A percentile compares a stretch with the other conserved stretches of the same genome.
Evolutionary conservation across 2,888 invertebrate genomes (phyloP).

Genomic region (Tortricodes alternella): DNA sequence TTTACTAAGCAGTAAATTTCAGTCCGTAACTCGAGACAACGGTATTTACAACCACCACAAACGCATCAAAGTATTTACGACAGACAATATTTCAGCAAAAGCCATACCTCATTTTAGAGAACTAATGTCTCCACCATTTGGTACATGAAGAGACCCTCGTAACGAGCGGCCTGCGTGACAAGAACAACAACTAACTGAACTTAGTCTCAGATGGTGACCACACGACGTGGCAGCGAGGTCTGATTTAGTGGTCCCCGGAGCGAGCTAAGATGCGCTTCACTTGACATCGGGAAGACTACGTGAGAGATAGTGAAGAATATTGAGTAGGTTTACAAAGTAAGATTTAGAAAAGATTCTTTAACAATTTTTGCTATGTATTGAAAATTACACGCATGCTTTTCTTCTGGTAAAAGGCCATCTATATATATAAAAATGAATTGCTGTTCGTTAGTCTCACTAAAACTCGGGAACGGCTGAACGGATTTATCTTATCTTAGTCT

Average conservation of each 20-base stretch:
- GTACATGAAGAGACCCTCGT: conserved; percentile 23
- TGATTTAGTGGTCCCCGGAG: conserved; percentile 30
- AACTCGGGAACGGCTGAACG: too few species aligned
- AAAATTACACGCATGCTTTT: too few species aligned
- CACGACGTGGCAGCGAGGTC: conserved; percentile 19
- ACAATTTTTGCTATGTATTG: too few species aligned
- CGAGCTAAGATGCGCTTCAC: conserved; percentile 19
- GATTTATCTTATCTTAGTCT: too few species aligned
- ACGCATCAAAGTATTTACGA: conserved; percentile 3
- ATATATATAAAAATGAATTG: too few species aligned
- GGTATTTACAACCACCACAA: neutral
- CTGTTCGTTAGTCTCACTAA: too few species aligned
- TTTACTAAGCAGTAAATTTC: neutral
- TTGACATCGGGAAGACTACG: conserved; percentile 12
- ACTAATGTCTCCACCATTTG: conserved; percentile 31
- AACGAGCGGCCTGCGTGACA: conserved; percentile 27
- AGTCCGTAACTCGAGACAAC: neutral
- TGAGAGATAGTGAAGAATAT: conserved; percentile 16
- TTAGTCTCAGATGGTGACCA: conserved; percentile 32
- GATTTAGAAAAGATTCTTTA: too few species aligned
- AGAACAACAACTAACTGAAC: conserved; percentile 30
- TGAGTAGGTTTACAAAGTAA: conserved; percentile 14
- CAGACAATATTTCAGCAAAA: conserved; percentile 23
- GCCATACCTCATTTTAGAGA: conserved; percentile 21
- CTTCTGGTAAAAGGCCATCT: too few species aligned